Conservation (phyloP, 1,140 invertebrate genomes). For the Drosophila pseudoananassae region DNA sequence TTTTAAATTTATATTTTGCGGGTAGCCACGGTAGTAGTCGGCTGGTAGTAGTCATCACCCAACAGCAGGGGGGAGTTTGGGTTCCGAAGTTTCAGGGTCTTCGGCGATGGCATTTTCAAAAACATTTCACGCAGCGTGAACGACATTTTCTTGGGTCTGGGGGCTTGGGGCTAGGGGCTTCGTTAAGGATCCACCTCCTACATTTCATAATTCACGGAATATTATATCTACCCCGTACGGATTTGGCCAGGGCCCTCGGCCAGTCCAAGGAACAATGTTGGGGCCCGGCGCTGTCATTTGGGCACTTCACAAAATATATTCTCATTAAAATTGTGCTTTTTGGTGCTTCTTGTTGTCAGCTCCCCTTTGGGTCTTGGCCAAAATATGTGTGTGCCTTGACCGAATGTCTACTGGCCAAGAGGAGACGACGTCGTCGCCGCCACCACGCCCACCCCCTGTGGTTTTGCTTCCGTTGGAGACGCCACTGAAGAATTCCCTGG, state of each 20-base stretch:
- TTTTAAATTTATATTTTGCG: constrained; percentile 2
- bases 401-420: constrained; percentile 8
- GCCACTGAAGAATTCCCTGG: constrained; percentile 54
- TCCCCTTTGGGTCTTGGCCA: constrained; percentile 18
- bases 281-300: constrained; percentile 62
- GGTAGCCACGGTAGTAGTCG: constrained; percentile 43
- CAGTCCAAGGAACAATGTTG: constrained; percentile 58
- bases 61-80: constrained; percentile 70
- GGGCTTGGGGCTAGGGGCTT: constrained; percentile 6
- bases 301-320: constrained; percentile 75
- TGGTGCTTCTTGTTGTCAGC: constrained; percentile 70
- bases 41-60: constrained; percentile 73
- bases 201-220: constrained; percentile 82
- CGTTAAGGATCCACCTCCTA: constrained; percentile 60
- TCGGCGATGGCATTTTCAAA: constrained; percentile 47
- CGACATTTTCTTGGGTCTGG: constrained; percentile 72
- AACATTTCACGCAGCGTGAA: constrained; percentile 79
- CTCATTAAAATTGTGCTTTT: constrained; percentile 82
- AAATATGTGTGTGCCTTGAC: constrained; percentile 16
- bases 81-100: constrained; percentile 6
- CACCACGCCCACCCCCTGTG: constrained; percentile 78
- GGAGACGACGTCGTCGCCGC: constrained; percentile 35
- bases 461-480: constrained; percentile 83
- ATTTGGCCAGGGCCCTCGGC: background rate
- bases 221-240: constrained; percentile 55